Evolutionary conservation across 2,797 vertebrate species (phyloP).

Genomic region (Tapera naevia): DNA sequence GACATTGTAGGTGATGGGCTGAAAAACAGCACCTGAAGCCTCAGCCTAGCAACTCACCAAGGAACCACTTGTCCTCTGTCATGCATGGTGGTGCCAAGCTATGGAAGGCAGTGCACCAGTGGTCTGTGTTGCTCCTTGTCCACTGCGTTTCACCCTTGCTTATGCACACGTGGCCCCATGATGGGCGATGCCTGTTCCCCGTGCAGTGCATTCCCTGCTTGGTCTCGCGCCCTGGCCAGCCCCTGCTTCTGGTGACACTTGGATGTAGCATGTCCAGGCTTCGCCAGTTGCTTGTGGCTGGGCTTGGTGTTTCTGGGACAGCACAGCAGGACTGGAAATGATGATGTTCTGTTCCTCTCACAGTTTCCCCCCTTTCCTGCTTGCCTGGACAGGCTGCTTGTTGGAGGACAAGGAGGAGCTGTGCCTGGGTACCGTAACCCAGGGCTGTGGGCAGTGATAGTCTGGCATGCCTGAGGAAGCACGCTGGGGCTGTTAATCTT

Average conservation of each 20-base stretch:
- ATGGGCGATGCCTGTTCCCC: fast-evolving
- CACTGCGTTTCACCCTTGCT: not conserved
- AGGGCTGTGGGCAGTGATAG: not conserved
- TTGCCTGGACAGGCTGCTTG: not conserved
- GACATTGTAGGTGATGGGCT: not conserved
- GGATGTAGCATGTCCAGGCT: not conserved
- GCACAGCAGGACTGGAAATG: not conserved
- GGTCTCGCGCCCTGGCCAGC: not conserved
- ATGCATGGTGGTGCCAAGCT: not conserved
- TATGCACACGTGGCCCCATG: fast-evolving
- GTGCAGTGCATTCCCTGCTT: fast-evolving
- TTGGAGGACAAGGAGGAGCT: not conserved
- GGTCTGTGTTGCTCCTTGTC: not conserved
- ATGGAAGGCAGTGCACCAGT: not conserved
- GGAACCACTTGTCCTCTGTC: not conserved
- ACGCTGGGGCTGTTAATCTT: not conserved
- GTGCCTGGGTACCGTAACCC: not conserved
- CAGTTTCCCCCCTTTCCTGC: not conserved
- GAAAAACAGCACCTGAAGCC: not conserved
- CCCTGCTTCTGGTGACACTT: not conserved
- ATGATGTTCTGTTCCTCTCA: conserved; percentile 8
- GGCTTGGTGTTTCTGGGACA: not conserved
- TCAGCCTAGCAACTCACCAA: fast-evolving
- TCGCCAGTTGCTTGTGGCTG: not conserved
- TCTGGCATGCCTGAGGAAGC: not conserved